phyloP scores from a whole-genome alignment of 1,140 invertebrate genomes.

The Danaus melanippus region DNA sequence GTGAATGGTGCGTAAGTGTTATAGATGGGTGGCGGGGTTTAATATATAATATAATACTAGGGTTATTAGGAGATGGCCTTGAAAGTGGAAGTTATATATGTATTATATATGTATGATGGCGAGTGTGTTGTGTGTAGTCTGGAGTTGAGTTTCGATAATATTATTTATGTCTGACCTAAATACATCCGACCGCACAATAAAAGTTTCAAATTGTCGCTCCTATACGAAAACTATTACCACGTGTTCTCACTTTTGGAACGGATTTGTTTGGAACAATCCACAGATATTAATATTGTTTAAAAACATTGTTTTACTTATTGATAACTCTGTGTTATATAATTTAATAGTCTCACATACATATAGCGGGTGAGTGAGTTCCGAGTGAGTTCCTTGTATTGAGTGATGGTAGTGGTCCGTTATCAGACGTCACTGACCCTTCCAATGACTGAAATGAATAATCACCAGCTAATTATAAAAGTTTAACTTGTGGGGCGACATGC shows the following conservation, averaged over 20 bases:
- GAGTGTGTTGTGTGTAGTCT: not conserved
- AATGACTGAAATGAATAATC: slow-evolving; percentile 18
- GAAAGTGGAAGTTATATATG: too few relatives aligned
- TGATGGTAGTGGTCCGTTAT: slow-evolving; percentile 18
- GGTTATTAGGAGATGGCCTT: too few relatives aligned
- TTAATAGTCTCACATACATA: not conserved
- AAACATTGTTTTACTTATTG: too few relatives aligned
- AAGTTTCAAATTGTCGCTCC: slow-evolving; percentile 4
- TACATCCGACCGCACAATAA: slow-evolving; percentile 3
- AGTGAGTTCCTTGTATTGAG: not conserved
- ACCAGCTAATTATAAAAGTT: too few relatives aligned
- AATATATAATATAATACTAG: too few relatives aligned
- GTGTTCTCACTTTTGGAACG: not conserved
- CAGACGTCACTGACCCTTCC: slow-evolving; percentile 36
- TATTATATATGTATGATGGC: too few relatives aligned
- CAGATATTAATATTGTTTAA: too few relatives aligned
- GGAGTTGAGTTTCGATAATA: slow-evolving; percentile 3
- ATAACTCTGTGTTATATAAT: too few relatives aligned
- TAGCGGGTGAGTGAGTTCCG: not conserved
- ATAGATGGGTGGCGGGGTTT: too few relatives aligned
- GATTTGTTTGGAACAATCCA: not conserved
- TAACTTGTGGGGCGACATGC: too few relatives aligned
- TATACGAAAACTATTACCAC: slow-evolving; percentile 1
- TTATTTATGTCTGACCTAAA: slow-evolving; percentile 4
- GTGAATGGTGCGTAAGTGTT: too few relatives aligned